Evolutionary conservation across 2,113 vertebrate genomes (phyloP).

Genomic region (Piaya cayana): DNA sequence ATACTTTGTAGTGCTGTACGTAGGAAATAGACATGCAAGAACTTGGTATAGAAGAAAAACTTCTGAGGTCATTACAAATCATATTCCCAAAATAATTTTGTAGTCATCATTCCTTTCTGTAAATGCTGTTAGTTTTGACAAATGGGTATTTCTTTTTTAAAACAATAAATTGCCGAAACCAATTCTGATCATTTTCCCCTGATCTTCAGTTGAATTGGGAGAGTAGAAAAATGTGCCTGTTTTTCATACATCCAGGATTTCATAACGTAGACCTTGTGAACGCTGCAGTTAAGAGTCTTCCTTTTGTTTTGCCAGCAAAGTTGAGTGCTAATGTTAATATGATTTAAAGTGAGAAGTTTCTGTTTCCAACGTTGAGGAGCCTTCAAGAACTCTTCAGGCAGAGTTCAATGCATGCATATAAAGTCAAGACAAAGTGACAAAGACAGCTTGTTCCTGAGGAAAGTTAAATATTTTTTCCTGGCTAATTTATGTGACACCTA

Average conservation of each 20-base stretch:
- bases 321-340: background rate
- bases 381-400: background rate
- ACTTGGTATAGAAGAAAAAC: background rate
- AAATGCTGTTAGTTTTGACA: background rate
- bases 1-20: background rate
- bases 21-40: background rate
- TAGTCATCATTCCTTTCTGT: background rate
- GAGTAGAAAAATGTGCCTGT: background rate
- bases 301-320: background rate
- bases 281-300: background rate
- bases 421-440: conserved; percentile 6
- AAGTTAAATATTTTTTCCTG: background rate
- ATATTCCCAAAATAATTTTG: background rate
- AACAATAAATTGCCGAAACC: background rate
- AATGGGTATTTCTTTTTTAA: background rate
- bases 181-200: background rate
- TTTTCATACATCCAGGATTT: background rate
- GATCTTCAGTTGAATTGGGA: background rate
- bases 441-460: conserved; percentile 28
- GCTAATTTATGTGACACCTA: conserved; percentile 30
- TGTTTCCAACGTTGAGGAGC: background rate
- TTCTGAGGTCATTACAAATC: background rate
- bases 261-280: background rate
- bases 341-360: background rate
- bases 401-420: background rate